Percentiles rank a stretch among this genome's conserved stretches.
Conservation (phyloP, 2,888 invertebrate genomes). For the Mimumesa dahlbomi region DNA sequence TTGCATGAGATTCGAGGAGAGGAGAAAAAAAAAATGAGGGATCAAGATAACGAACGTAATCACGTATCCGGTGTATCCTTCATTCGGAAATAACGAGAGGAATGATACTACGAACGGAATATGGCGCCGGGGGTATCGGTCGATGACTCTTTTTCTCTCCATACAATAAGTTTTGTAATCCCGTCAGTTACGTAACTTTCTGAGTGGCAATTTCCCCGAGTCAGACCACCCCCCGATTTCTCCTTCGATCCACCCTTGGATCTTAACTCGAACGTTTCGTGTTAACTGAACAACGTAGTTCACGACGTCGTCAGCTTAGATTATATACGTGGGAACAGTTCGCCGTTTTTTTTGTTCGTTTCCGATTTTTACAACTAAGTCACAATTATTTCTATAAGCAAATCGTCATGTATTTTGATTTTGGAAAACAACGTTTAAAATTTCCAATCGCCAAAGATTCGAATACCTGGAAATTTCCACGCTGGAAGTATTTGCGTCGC, state of each 20-base stretch:
- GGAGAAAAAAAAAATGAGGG: too few species aligned
- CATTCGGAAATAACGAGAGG: slow-evolving; percentile 21
- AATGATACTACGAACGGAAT: slow-evolving; percentile 17
- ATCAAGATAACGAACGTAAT: slow-evolving; percentile 8
- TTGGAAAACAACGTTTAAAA: too few species aligned
- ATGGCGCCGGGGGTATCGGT: slow-evolving; percentile 15
- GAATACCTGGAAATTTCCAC: too few species aligned
- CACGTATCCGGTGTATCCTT: slow-evolving; percentile 25
- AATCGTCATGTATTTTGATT: too few species aligned
- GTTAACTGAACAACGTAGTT: slow-evolving; percentile 29
- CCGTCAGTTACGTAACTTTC: slow-evolving; percentile 63
- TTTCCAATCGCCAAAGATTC: too few species aligned
- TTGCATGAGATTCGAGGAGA: slow-evolving; percentile 18
- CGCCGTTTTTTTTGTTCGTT: too few species aligned
- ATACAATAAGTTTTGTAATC: slow-evolving; percentile 67
- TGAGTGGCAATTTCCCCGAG: slow-evolving; percentile 63
- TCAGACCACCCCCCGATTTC: slow-evolving; percentile 33
- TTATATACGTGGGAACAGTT: too few species aligned
- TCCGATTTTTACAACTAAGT: too few species aligned
- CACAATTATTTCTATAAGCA: too few species aligned
- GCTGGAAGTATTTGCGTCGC: too few species aligned
- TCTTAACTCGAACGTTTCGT: slow-evolving; percentile 13
- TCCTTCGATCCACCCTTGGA: slow-evolving; percentile 22
- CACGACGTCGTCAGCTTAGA: too few species aligned
- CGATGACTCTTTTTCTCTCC: slow-evolving; percentile 53